These are phyloP conservation scores for Archilochus colubris DNA, from an alignment of 2,113 vertebrate genomes.

Conservation along the genomic window DNA sequence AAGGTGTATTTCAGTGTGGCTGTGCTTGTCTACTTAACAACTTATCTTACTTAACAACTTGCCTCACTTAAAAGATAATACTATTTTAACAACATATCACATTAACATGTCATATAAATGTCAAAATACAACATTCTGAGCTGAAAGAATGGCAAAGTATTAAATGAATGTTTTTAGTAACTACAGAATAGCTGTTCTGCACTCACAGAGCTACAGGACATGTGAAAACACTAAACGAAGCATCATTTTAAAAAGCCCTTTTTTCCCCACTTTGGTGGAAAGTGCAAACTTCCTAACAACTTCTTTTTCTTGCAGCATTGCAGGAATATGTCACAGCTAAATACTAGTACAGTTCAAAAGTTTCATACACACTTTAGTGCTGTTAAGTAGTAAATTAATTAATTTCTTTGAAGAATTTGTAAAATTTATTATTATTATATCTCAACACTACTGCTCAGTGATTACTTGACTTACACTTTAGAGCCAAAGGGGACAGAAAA, in stretches of 20 bases:
- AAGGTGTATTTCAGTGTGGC: not conserved
- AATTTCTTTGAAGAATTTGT: not conserved
- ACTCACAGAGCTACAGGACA: not conserved
- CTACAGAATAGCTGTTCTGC: not conserved
- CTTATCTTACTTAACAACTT: not conserved
- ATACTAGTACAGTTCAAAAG: not conserved
- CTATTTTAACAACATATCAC: not conserved
- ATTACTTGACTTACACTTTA: constrained; percentile 81
- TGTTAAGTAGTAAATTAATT: not conserved
- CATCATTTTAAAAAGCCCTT: not conserved
- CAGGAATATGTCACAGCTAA: not conserved
- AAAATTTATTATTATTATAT: not conserved
- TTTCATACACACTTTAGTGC: not conserved
- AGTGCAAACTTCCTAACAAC: not conserved
- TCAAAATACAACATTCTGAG: not conserved
- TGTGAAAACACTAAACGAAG: not conserved
- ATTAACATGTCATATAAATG: not conserved
- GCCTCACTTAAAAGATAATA: not conserved
- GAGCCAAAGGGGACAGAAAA: constrained; percentile 72
- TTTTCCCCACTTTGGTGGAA: not conserved
- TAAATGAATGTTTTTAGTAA: not conserved
- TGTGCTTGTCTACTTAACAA: not conserved
- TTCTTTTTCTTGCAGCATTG: not conserved
- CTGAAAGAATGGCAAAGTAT: not conserved
- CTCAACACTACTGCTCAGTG: not conserved